Percentiles rank a stretch among this genome's conserved stretches.
These are phyloP conservation scores for Chelonia mydas DNA, from an alignment of 2,797 vertebrate species.

Conservation along the genomic window DNA sequence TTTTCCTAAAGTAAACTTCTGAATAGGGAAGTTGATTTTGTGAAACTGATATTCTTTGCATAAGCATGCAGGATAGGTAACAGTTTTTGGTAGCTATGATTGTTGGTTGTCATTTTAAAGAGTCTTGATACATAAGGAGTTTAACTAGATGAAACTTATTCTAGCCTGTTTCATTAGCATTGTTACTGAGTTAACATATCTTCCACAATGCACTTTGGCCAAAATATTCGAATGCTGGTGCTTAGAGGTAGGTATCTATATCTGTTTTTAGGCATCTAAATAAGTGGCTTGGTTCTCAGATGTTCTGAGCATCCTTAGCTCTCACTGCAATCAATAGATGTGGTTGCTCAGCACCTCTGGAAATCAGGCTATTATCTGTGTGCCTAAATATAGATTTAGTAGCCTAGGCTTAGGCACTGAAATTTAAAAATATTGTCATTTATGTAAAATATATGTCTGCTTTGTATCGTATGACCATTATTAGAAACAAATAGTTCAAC, in stretches of 20 bases:
- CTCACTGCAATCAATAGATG: constrained; percentile 37
- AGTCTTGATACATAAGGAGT: background rate
- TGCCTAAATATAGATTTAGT: background rate
- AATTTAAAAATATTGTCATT: background rate
- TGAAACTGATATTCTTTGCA: background rate
- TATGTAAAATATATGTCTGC: background rate
- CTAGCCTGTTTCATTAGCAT: background rate
- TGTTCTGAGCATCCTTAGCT: constrained; percentile 1
- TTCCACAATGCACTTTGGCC: constrained; percentile 49
- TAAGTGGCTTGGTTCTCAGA: constrained; percentile 15
- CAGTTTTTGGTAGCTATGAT: background rate
- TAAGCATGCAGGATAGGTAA: background rate
- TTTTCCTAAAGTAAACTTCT: background rate
- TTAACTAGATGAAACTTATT: background rate
- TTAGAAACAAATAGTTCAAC: background rate
- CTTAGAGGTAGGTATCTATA: background rate
- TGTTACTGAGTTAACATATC: constrained; percentile 27
- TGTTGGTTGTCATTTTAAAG: background rate
- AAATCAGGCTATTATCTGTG: constrained; percentile 24
- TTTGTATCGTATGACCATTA: background rate
- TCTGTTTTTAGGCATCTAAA: constrained; percentile 60
- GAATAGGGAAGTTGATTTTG: background rate
- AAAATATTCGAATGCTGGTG: constrained; percentile 31
- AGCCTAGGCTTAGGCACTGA: background rate
- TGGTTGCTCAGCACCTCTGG: background rate